These are phyloP conservation scores for Caenorhabditis wallacei DNA, from an alignment of 2,888 invertebrate genomes.

Conservation along the genomic window DNA sequence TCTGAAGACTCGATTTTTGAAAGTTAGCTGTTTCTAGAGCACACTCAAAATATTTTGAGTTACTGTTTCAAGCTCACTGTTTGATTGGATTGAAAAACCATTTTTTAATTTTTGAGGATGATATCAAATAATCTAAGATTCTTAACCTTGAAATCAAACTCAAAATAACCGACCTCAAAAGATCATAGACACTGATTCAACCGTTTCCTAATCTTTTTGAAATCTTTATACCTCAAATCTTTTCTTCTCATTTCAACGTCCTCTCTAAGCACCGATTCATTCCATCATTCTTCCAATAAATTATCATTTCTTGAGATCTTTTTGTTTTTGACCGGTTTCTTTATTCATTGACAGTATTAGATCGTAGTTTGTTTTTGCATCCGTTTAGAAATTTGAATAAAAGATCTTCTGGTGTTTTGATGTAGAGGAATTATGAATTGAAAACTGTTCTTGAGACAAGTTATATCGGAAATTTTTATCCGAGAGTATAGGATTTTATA, in stretches of 20 bases:
- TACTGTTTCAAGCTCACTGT: too few relatives aligned
- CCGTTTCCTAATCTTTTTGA: neutral
- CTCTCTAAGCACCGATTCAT: neutral
- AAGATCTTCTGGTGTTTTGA: neutral
- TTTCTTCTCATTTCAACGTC: conserved; percentile 1
- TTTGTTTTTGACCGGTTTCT: neutral
- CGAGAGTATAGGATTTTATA: too few relatives aligned
- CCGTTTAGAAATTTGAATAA: neutral
- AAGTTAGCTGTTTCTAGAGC: too few relatives aligned
- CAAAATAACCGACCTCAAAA: too few relatives aligned
- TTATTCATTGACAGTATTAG: neutral
- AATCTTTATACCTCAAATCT: neutral
- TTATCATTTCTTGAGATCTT: neutral
- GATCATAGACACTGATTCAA: conserved; percentile 26
- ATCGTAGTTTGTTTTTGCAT: neutral
- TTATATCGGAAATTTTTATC: neutral
- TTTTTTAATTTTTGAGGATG: too few relatives aligned
- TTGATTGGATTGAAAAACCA: too few relatives aligned
- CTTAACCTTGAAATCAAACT: too few relatives aligned
- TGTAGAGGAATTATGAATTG: neutral
- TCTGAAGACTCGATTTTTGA: too few relatives aligned
- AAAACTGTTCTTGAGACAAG: neutral
- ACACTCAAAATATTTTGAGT: too few relatives aligned
- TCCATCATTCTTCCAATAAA: neutral
- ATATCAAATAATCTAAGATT: too few relatives aligned